Percentiles rank a stretch among this genome's conserved stretches.
Evolutionary conservation across 2,888 invertebrate genomes (phyloP).

Genomic region (Drosophila antonietae): DNA sequence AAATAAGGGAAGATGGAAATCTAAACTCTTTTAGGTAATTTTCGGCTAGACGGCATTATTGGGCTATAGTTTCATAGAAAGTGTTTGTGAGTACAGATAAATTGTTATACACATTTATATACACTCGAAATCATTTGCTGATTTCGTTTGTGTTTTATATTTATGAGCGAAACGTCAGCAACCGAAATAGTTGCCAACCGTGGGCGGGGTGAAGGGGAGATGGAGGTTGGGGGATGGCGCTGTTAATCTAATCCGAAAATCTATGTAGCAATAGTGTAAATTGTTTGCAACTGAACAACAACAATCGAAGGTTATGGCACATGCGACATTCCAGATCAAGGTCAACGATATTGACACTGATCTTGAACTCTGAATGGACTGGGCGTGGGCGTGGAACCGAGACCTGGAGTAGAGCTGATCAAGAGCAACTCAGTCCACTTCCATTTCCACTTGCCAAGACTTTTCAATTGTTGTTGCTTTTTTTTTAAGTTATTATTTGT

Average conservation of each 20-base stretch:
- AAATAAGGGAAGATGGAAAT: background rate
- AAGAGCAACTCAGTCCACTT: background rate
- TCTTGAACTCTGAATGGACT: slow-evolving; percentile 28
- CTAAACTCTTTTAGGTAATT: background rate
- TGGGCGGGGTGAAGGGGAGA: slow-evolving; percentile 1
- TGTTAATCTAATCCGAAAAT: slow-evolving; percentile 27
- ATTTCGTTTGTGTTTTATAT: slow-evolving; percentile 41
- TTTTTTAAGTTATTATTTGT: slow-evolving; percentile 64
- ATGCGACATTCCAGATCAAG: slow-evolving; percentile 22
- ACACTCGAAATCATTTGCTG: slow-evolving; percentile 26
- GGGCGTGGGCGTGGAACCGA: too few relatives aligned
- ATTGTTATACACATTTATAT: slow-evolving; percentile 15
- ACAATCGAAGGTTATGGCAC: slow-evolving; percentile 22
- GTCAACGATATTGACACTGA: slow-evolving; percentile 39
- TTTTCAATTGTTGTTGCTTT: slow-evolving; percentile 24
- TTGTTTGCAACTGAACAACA: slow-evolving; percentile 50
- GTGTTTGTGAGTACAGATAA: slow-evolving; percentile 32
- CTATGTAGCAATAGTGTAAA: slow-evolving; percentile 70
- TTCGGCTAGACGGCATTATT: background rate
- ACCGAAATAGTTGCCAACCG: slow-evolving; percentile 60
- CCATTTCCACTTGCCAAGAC: background rate
- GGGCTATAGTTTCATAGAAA: slow-evolving; percentile 4
- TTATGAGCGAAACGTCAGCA: slow-evolving; percentile 60
- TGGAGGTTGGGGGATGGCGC: background rate
- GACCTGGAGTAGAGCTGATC: background rate